Evolutionary conservation across 2,888 invertebrate genomes (phyloP).

Genomic region (Punctoribates punctum): DNA sequence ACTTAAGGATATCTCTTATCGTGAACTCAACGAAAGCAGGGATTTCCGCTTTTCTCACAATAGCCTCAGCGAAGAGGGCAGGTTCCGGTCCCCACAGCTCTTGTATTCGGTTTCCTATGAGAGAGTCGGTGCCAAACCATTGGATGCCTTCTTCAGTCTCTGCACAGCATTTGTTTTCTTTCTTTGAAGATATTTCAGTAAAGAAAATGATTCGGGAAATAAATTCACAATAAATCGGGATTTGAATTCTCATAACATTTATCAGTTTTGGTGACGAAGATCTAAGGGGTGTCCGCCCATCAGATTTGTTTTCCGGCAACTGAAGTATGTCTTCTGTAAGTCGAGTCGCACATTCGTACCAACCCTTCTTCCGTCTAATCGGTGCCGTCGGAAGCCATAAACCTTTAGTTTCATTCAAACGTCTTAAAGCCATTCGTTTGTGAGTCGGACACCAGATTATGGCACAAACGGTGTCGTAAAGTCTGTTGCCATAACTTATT

Average conservation of each 20-base stretch:
- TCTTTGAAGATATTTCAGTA: constrained; percentile 21
- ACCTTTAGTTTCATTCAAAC: too few species aligned
- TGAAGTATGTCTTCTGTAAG: background rate
- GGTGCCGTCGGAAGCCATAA: too few species aligned
- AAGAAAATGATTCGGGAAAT: constrained; percentile 39
- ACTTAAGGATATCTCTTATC: too few species aligned
- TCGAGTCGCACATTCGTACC: too few species aligned
- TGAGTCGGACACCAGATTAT: too few species aligned
- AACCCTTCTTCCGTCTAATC: too few species aligned
- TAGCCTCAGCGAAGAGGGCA: too few species aligned
- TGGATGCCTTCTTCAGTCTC: background rate
- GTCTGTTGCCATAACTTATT: too few species aligned
- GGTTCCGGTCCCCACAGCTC: constrained; percentile 44
- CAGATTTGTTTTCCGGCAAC: background rate
- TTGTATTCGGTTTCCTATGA: background rate
- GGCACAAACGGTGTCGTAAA: too few species aligned
- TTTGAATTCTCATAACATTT: constrained; percentile 37
- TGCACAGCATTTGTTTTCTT: constrained; percentile 19
- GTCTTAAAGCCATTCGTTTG: too few species aligned
- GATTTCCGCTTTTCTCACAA: too few species aligned
- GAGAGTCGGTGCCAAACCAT: constrained; percentile 25
- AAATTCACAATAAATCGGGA: constrained; percentile 36
- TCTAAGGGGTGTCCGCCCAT: background rate
- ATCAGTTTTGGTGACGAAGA: constrained; percentile 37
- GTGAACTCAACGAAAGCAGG: too few species aligned